A percentile compares a stretch with the other conserved stretches of the same genome.
Evolutionary conservation across 2,888 invertebrate genomes (phyloP).

Genomic region (Orgyia antiqua): DNA sequence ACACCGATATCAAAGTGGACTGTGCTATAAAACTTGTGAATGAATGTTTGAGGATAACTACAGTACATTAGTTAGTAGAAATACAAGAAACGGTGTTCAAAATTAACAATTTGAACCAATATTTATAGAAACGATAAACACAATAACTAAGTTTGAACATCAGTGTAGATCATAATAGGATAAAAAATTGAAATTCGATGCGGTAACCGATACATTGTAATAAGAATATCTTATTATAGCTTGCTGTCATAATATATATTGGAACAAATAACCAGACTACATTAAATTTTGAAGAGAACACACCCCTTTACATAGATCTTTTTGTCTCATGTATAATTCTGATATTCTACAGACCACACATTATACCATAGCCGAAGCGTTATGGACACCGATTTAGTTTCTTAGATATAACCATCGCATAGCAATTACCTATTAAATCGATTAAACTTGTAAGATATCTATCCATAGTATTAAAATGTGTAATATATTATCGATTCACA

Average conservation of each 20-base stretch:
- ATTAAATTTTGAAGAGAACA: conserved; percentile 16
- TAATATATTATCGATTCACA: conserved; percentile 49
- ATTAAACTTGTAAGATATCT: conserved; percentile 47
- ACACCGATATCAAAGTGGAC: conserved; percentile 48
- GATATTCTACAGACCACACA: conserved; percentile 56
- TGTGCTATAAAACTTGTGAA: conserved; percentile 42
- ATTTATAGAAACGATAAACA: no score
- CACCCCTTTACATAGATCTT: conserved; percentile 18
- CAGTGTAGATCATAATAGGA: no score
- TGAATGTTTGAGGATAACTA: no score
- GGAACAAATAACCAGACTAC: conserved; percentile 33
- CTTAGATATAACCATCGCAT: conserved; percentile 39
- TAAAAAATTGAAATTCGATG: conserved; percentile 41
- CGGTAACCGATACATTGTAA: conserved; percentile 42
- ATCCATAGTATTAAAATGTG: conserved; percentile 47
- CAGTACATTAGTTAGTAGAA: no score
- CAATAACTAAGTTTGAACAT: no score
- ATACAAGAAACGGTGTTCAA: no score
- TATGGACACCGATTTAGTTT: conserved; percentile 44
- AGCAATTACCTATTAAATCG: conserved; percentile 48
- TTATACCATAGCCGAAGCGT: conserved; percentile 42
- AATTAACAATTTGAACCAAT: no score
- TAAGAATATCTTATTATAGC: conserved; percentile 55
- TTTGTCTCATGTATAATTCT: conserved; percentile 31
- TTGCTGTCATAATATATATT: conserved; percentile 51